phyloP scores from a whole-genome alignment of 2,113 vertebrate species.

The Orcinus orca region DNA sequence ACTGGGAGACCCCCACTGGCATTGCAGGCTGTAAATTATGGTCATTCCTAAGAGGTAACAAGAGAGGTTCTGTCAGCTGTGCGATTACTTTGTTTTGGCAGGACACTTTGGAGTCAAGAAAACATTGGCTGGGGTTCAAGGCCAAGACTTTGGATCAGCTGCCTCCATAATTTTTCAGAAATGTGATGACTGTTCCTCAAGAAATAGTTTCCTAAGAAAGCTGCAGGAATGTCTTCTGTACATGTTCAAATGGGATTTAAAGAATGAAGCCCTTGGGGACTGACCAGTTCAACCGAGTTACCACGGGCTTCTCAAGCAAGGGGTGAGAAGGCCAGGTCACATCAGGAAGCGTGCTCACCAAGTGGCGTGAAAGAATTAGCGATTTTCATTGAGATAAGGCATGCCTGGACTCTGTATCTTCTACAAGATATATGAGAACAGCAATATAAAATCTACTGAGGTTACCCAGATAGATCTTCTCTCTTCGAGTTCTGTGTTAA shows the following conservation, averaged over 20 bases:
- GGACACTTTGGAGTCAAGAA: constrained; percentile 82
- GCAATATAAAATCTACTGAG: not conserved
- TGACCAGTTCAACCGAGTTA: not conserved
- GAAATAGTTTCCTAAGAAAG: constrained; percentile 84
- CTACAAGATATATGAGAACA: not conserved
- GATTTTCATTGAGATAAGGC: not conserved
- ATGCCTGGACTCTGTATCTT: not conserved
- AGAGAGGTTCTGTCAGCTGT: constrained; percentile 82
- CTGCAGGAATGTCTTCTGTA: constrained; percentile 77
- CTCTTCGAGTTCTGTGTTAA: not conserved
- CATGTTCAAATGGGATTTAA: constrained; percentile 60
- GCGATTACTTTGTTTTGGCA: constrained; percentile 83
- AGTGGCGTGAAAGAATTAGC: not conserved
- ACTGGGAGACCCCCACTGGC: constrained; percentile 69
- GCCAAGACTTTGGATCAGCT: constrained; percentile 83
- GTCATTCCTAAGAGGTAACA: constrained; percentile 80
- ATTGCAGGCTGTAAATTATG: constrained; percentile 73
- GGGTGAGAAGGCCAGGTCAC: not conserved
- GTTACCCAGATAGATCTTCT: not conserved
- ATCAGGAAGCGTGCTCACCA: not conserved
- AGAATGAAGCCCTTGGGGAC: constrained; percentile 56
- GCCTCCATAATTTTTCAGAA: constrained; percentile 82
- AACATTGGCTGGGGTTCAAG: constrained; percentile 82
- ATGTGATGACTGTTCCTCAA: constrained; percentile 83
- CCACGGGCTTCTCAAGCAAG: not conserved